Base-by-base conservation (phyloP, 23 tunicate genomes). In the Ciona savignyi region DNA sequence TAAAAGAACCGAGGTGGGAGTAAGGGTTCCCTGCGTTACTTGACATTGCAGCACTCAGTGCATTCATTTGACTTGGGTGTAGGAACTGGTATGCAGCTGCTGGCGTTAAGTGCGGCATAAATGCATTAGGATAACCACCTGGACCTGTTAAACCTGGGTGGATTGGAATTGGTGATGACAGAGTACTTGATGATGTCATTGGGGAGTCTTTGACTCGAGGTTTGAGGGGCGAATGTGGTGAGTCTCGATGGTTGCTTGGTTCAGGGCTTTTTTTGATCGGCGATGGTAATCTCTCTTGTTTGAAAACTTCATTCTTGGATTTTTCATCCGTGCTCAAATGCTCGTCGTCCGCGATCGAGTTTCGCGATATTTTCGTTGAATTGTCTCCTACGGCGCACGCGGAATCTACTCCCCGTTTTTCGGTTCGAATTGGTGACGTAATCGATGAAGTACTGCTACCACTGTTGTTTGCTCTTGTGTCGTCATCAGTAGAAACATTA, bases 141-240 rank as follows among this genome's bases (percentile, higher is more conserved):
- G 79, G 61, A 3, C 87, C 87, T 3, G 95, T 2, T 25, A 81
- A 71, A 29, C 74, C 70, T 0, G 96, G 81, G 68, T 88, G 96
- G 25, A 88, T 72, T 0, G 87, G 96, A 23, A 88, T 82, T 2
- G 96, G 96, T 67, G 96, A 88, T 25, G 87, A 81, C n/a, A 88
- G 33, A 0, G 77, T 82, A 23, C 76, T 49, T 27, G 96, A 56
- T 32, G 88, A 61, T 3, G 88, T 62, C 22, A 61, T 25, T 2
- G 78, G 4, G 3, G 83, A 33, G 4, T 42, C 56, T 42, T 42
- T 42, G 11, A 42, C 56, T 15, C 56, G 9, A 9, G 56, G 56
- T 42, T 42, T 42, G 56, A 42, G 9, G 56, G 56, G 56, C 15
- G 56, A 42, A 42, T 42, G 56, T 9, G 56, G 56, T 42, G 56